These are phyloP conservation scores for Trypoxylus dichotomus DNA, from an alignment of 1,140 invertebrate genomes.

Conservation along the genomic window DNA sequence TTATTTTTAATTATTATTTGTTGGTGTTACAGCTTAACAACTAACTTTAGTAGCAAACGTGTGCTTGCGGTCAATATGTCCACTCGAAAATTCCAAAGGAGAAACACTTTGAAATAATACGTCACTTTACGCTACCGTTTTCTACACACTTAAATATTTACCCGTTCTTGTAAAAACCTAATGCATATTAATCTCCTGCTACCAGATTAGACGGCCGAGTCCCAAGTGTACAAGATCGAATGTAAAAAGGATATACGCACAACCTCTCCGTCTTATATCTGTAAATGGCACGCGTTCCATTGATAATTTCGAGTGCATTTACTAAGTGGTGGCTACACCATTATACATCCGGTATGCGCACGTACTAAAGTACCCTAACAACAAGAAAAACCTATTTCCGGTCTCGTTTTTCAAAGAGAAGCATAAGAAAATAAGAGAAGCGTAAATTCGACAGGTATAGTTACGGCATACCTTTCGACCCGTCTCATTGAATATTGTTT, in stretches of 20 bases:
- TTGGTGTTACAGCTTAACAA: too few relatives aligned
- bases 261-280: too few relatives aligned
- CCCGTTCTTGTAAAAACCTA: not conserved
- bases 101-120: not conserved
- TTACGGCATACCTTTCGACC: not conserved
- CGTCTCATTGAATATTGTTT: not conserved
- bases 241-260: not conserved
- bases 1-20: too few relatives aligned
- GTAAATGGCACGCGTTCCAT: slow-evolving; percentile 20
- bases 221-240: not conserved
- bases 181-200: not conserved
- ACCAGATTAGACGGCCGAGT: not conserved
- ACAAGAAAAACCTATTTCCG: not conserved
- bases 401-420: not conserved
- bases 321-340: slow-evolving; percentile 17
- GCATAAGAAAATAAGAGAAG: not conserved
- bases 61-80: too few relatives aligned
- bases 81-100: not conserved
- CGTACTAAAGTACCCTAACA: not conserved
- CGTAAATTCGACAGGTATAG: not conserved
- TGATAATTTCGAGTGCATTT: slow-evolving; percentile 21
- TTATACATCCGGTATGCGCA: slow-evolving; percentile 18
- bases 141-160: not conserved
- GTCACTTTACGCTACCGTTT: not conserved
- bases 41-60: too few relatives aligned